Base-by-base conservation (phyloP, 2,888 invertebrate species). In the Nemoura dubitans region DNA sequence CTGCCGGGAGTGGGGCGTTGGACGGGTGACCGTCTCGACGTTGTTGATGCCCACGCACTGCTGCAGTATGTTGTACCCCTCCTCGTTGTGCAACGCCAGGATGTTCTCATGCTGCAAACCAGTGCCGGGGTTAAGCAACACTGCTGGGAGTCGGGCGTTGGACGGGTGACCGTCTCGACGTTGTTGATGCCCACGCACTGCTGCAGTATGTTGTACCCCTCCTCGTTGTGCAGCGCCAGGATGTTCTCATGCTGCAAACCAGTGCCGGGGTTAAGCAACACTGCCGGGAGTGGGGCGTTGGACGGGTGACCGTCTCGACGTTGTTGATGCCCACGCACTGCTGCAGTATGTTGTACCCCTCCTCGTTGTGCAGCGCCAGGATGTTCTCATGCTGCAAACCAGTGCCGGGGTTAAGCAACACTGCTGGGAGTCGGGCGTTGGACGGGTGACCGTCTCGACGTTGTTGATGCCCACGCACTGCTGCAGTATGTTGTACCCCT, bases 21-120 rank as follows among this genome's bases (percentile, higher is more conserved):
- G n/a, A n/a, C n/a, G n/a, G n/a, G n/a, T n/a, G 10, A 95, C 95
- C 90, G 96, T 92, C 89, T 95, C 95, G 76, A 95, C 93, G 90
- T 95, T 94, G 91, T 95, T 95, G 86, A 95, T 93, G 82, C 95
- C 95, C 16, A 96, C 95, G 89, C 95, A 95, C 89, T 95, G 94
- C 91, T 96, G 96, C 81, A 96, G 92, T 83, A 96, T 91, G 90
- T 96, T 96, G 90, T 95, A 93, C 88, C 96, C 94, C 90, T 94
- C 93, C 90, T 94, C 94, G 91, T 95, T 94, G 90, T 95, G 94
- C 86, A 95, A 93, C 82, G 93, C 92, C 87, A 95, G 91, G 87
- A 95, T 94, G 90, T 95, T 95, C 91, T 95, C 95, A 91, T 94
- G 93, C 94, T 95, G 89, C 76, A 2, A n/a, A 10, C 10, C 10